phyloP scores from a whole-genome alignment of 2,797 vertebrate species.

The Pteronotus mesoamericanus region DNA sequence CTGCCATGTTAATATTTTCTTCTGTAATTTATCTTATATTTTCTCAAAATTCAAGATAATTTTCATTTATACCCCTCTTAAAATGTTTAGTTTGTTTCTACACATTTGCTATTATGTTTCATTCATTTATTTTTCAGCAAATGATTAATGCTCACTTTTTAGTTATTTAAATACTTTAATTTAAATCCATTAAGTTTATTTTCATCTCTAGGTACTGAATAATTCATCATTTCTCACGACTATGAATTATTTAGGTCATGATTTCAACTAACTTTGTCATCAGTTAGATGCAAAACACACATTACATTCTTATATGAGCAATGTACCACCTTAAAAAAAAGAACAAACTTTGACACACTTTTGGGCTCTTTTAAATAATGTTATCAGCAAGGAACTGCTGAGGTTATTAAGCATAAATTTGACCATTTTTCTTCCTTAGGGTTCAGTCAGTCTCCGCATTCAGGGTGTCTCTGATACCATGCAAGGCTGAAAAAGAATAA shows the following conservation, averaged over 20 bases:
- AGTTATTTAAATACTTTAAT: not conserved
- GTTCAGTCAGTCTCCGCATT: not conserved
- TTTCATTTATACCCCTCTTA: not conserved
- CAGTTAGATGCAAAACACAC: not conserved
- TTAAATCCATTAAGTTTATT: not conserved
- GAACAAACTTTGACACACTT: not conserved
- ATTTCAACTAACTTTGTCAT: not conserved
- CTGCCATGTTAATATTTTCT: not conserved
- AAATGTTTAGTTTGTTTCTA: not conserved
- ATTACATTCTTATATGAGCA: not conserved
- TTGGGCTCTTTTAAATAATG: not conserved
- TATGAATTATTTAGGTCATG: not conserved
- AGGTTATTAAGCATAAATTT: not conserved
- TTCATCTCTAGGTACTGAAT: not conserved
- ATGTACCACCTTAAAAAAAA: not conserved
- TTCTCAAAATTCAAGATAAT: not conserved
- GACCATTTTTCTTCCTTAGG: not conserved
- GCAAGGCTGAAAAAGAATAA: not conserved
- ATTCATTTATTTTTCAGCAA: not conserved
- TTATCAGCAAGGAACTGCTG: not conserved
- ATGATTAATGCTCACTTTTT: slow-evolving; percentile 5
- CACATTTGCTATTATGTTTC: not conserved
- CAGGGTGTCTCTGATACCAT: not conserved
- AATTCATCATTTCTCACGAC: not conserved
- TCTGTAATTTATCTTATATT: not conserved